Evolutionary conservation across 1,140 invertebrate genomes (phyloP), one percentile per base, ranked within the genome.

Genomic region (Caerostris extrusa): DNA sequence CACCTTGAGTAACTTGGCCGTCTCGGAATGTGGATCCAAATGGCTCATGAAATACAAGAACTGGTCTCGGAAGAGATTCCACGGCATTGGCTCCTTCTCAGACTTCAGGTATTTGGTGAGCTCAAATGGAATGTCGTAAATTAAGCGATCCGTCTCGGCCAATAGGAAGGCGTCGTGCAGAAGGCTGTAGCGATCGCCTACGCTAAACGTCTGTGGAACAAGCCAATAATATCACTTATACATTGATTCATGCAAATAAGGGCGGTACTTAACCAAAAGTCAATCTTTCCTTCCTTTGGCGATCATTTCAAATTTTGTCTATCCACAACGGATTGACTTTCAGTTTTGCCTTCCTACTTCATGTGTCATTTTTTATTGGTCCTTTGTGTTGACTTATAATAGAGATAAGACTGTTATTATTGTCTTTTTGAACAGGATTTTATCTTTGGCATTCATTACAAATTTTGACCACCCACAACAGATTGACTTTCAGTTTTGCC

Each of bases 51-150:
- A 93, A 56, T 88, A 50, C 14, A 88, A 58, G 85, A 86, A 92
- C 5, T 86, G 81, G 5, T 92, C 91, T 69, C 94, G 82, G 64
- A 94, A 90, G 19, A 94, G 81, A 67, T 91, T 90, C 96, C 96
- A 96, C 0, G 96, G 96, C 5, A 96, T 90, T 88, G 95, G 95
- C 57, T 96, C 95, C 8, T 77, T 89, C 93, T 96, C 96, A n/a
- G 95, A 93, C n/a, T 95, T 88, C 61, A 96, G 91, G 93, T 96
- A 96, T 34, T 95, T 95, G 6, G 95, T 95, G 93, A 96, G 95
- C 34, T 96, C 95, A 58, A 96, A 94, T 14, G 96, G 95, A 7
- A 95, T 90, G 34, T 95, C 95, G 85, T 96, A 96, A 8, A 87
- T 90, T 5, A 95, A 69, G 19, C 95, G 93, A 58, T 95, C 95